Conservation (phyloP, 2,888 invertebrate genomes). For the Thecophora atra region DNA sequence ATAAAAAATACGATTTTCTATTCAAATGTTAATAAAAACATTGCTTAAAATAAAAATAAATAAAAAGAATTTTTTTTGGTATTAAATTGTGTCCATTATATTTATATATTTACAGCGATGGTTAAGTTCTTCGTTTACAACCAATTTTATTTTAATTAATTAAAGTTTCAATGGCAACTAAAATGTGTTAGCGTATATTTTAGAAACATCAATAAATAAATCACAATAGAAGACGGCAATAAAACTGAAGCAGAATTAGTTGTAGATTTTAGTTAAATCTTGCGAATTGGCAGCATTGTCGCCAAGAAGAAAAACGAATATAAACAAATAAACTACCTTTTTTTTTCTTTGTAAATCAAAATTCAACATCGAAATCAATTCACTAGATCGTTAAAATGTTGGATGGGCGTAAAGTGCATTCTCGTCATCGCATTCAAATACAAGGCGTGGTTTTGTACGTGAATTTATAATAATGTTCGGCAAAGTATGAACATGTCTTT, state of each 20-base stretch:
- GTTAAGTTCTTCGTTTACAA: neutral
- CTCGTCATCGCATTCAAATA: constrained; percentile 18
- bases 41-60: neutral
- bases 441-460: neutral
- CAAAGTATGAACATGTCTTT: too few relatives aligned
- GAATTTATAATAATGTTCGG: neutral
- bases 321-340: constrained; percentile 28
- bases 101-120: neutral
- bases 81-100: neutral
- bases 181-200: neutral
- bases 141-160: neutral
- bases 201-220: neutral
- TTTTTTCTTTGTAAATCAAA: constrained; percentile 11
- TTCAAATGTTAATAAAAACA: neutral
- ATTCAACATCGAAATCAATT: constrained; percentile 28
- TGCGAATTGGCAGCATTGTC: neutral
- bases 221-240: too few relatives aligned
- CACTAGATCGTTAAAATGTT: constrained; percentile 26
- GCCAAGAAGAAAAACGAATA: neutral
- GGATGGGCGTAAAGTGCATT: constrained; percentile 28
- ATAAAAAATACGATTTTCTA: neutral
- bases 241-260: neutral
- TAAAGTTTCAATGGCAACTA: neutral
- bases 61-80: neutral
- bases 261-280: neutral